Percentiles rank a stretch among this genome's conserved stretches.
Evolutionary conservation across 2,113 vertebrate genomes (phyloP).

Genomic region (Hucho hucho): DNA sequence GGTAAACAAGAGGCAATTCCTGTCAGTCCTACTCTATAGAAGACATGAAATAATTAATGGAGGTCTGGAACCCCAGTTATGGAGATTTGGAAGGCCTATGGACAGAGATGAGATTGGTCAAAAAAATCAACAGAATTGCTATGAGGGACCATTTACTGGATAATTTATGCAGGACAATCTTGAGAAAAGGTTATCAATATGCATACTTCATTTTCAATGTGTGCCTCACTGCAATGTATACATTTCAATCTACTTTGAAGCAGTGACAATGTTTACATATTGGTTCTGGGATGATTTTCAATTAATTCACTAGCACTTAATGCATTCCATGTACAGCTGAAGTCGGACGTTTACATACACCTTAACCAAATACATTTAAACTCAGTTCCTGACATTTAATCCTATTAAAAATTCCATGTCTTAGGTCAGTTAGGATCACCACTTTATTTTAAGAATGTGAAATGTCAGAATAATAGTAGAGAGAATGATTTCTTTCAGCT

Average conservation of each 20-base stretch:
- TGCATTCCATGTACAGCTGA: slow-evolving; percentile 9
- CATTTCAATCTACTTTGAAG: slow-evolving; percentile 21
- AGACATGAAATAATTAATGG: slow-evolving; percentile 11
- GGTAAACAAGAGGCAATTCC: no score
- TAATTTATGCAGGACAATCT: slow-evolving; percentile 41
- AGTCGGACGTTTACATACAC: no score
- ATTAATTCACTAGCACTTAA: slow-evolving; percentile 20
- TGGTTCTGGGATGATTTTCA: slow-evolving; percentile 34
- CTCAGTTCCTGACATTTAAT: no score
- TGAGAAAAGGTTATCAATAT: slow-evolving; percentile 44
- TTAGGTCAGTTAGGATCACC: no score
- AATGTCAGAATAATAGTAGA: no score
- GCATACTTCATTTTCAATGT: slow-evolving; percentile 28
- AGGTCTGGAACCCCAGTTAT: slow-evolving; percentile 14
- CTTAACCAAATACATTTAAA: no score
- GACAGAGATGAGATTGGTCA: slow-evolving; percentile 6
- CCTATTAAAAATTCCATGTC: no score
- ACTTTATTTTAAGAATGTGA: no score
- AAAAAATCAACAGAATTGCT: slow-evolving; percentile 30
- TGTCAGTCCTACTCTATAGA: background rate
- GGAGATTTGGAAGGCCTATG: slow-evolving; percentile 12
- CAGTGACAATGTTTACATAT: slow-evolving; percentile 35
- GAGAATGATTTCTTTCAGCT: no score
- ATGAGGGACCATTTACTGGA: slow-evolving; percentile 36
- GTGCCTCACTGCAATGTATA: slow-evolving; percentile 16